Evolutionary conservation across 2,797 vertebrate species (phyloP), one percentile per base, ranked within the genome.

Genomic region (Xenentodon cancila): DNA sequence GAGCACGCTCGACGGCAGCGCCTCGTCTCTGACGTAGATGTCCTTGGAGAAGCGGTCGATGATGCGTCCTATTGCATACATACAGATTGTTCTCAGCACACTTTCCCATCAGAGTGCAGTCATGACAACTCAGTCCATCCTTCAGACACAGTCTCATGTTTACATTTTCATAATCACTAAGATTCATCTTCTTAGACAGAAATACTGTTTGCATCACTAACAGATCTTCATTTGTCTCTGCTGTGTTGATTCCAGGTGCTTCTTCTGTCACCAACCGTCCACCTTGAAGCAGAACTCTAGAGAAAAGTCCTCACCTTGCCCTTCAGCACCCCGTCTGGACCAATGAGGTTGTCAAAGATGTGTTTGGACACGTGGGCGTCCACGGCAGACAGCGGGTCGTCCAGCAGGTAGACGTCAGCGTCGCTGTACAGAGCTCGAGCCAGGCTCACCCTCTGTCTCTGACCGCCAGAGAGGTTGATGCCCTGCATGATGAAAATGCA

Each of bases 31-130:
- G 81, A 97, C 51, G 0, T 94, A 94, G 81, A 98, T 92, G 88
- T 99, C 98, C 92, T 97, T 99, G 57, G 97, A 97, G 84, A 99
- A 99, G 80, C 96, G 95, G 90, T 99, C 99, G 93, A 99, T 95
- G 91, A 99, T 82, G 2, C 97, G 95, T 59, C 98, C 98, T 0
- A 93, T 94, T n/a, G n/a, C n/a, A n/a, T n/a, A n/a, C n/a, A n/a
- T n/a, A n/a, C n/a, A n/a, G n/a, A n/a, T n/a, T n/a, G n/a, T n/a
- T n/a, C n/a, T n/a, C n/a, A n/a, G n/a, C n/a, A n/a, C n/a, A n/a
- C n/a, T n/a, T n/a, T n/a, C n/a, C n/a, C n/a, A n/a, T n/a, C n/a
- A n/a, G n/a, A n/a, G n/a, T n/a, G n/a, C n/a, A n/a, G n/a, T n/a
- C n/a, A n/a, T n/a, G n/a, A n/a, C n/a, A n/a, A n/a, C n/a, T n/a